These are phyloP conservation scores for Drepana arcuata DNA, from an alignment of 1,140 invertebrate species.

Conservation along the genomic window DNA sequence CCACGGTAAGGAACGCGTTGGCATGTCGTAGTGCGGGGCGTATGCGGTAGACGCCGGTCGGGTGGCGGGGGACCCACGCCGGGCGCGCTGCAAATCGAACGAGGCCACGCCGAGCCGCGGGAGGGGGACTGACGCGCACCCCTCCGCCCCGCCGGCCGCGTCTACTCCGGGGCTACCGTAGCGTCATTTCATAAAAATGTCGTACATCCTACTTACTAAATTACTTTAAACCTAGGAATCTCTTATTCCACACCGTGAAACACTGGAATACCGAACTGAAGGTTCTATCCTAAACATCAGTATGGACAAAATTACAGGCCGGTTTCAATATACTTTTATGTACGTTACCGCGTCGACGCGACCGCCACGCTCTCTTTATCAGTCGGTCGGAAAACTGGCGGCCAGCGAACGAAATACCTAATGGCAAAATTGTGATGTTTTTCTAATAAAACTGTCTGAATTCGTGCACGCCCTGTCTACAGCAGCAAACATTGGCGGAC, in stretches of 20 bases:
- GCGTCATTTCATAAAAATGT: conserved; percentile 53
- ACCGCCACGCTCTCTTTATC: conserved; percentile 62
- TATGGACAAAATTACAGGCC: conserved; percentile 63
- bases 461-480: background rate
- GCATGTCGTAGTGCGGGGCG: conserved; percentile 31
- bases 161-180: conserved; percentile 16
- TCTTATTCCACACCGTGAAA: conserved; percentile 56
- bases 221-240: conserved; percentile 65
- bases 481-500: background rate
- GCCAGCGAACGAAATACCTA: conserved; percentile 45
- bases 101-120: conserved; percentile 44
- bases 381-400: conserved; percentile 41
- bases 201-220: conserved; percentile 60
- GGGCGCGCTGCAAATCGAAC: conserved; percentile 51
- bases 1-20: conserved; percentile 44
- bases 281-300: conserved; percentile 59
- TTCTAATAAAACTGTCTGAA: conserved; percentile 30
- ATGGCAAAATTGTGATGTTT: conserved; percentile 69
- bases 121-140: conserved; percentile 20
- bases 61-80: conserved; percentile 29
- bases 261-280: conserved; percentile 53
- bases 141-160: conserved; percentile 12
- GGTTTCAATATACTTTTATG: conserved; percentile 31
- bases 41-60: conserved; percentile 27
- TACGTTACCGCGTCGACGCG: conserved; percentile 41